Evolutionary conservation across 2,888 invertebrate genomes (phyloP), one percentile per base, ranked within the genome.

Genomic region (Polymixis flavicincta): DNA sequence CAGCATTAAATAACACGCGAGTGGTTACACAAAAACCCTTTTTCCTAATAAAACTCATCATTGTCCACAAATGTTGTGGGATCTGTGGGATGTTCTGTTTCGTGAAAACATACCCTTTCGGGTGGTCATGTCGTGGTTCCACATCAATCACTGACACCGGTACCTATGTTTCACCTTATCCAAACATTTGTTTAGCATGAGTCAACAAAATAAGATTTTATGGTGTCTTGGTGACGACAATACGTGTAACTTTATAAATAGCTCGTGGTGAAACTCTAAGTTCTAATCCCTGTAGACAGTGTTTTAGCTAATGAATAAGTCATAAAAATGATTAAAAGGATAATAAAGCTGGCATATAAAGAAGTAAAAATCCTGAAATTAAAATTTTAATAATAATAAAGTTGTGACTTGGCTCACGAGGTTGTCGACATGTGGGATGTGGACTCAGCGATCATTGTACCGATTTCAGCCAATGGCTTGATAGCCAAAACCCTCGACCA

Each of bases 41-140:
- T 37, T 67, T 75, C 82, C 52, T 75, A 61, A 82, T 66, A 78
- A 67, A 75, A 82, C 61, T 82, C 82, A 82, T 76, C 52, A 78
- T 57, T 78, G 76, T 82, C 76, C 61, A 57, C 60, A 82, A 78
- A 81, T 81, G 32, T 81, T 74, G 66, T 52, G 32, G 72, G 32
- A 71, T 72, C 55, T 25, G 71, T 54, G 48, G 57, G 57, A 57
- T 73, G 52, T 69, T 60, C 42, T 60, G 64, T 79, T 65, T 76
- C 13, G 50, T 55, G 50, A 19, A 50, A 74, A 82, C 59, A 55
- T 19, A 50, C 32, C 70, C 77, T 76, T 69, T 82, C 50, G 64
- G 42, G 32, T 50, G 59, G 69, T 54, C 77, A 50, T 69, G 82
- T 76, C 57, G 60, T 68, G 59, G 71, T 66, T 17, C 19, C 64